These are phyloP conservation scores for Petromus typicus DNA, from an alignment of 2,113 vertebrate genomes.

Conservation along the genomic window DNA sequence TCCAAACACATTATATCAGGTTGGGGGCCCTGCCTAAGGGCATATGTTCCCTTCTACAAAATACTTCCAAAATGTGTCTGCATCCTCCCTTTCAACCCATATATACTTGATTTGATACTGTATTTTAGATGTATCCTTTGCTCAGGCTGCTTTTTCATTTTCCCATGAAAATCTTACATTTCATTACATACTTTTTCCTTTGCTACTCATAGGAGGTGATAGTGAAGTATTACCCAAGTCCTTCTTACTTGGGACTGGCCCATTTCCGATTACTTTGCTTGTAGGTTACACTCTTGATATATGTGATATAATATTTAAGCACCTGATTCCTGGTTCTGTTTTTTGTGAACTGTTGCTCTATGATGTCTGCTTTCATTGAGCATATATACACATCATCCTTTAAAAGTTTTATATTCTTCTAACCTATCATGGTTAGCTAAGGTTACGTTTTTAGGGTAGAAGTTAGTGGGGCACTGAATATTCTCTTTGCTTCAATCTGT, in stretches of 20 bases:
- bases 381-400: not conserved
- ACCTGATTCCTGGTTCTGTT: not conserved
- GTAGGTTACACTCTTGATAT: not conserved
- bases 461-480: not conserved
- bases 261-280: not conserved
- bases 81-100: not conserved
- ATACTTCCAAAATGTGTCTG: not conserved
- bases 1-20: conserved; percentile 66
- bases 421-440: not conserved
- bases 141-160: not conserved
- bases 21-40: conserved; percentile 56
- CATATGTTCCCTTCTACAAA: conserved; percentile 22
- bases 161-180: not conserved
- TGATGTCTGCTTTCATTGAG: not conserved
- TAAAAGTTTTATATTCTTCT: not conserved
- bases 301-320: not conserved
- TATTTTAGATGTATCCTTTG: not conserved
- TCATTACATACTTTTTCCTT: not conserved
- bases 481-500: not conserved
- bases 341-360: not conserved
- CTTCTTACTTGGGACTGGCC: not conserved
- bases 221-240: not conserved
- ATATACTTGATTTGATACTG: not conserved
- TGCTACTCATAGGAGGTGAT: not conserved
- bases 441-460: not conserved